These are phyloP conservation scores for Siderastrea siderea DNA, from an alignment of 92 coral and sea anemone genomes.

Conservation along the genomic window DNA sequence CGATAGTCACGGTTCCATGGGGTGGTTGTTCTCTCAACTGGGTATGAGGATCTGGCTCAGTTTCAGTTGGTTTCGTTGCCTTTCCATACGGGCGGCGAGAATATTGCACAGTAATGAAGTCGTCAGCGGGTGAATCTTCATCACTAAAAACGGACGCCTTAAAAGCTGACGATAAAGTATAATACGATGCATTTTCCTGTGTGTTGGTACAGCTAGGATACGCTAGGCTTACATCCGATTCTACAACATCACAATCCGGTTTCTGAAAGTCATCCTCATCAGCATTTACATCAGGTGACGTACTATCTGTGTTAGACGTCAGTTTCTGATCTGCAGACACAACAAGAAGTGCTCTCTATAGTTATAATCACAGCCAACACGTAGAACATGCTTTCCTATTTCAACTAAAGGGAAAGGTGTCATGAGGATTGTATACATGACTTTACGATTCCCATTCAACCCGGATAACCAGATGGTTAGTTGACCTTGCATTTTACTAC, in stretches of 20 bases:
- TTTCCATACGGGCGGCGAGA: not conserved
- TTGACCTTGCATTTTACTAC: no score
- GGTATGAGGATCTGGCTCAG: not conserved
- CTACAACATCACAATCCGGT: not conserved
- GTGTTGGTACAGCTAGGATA: not conserved
- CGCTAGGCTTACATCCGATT: not conserved
- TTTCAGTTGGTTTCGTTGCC: not conserved
- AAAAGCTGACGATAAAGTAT: not conserved
- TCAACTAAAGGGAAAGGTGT: no score
- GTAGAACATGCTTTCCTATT: no score
- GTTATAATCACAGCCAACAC: no score
- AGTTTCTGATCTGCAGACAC: not conserved
- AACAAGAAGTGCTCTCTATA: not conserved
- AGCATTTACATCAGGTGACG: not conserved
- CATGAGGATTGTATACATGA: no score
- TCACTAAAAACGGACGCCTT: not conserved
- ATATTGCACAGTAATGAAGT: not conserved
- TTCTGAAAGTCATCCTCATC: conserved; percentile 9
- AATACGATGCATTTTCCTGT: not conserved
- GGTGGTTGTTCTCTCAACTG: no score
- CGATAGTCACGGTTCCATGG: no score
- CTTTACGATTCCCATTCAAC: no score
- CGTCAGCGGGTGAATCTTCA: not conserved
- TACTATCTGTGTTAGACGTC: not conserved
- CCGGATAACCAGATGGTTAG: no score